phyloP scores from a whole-genome alignment of 2,113 vertebrate genomes.

The Lamprotornis superbus region DNA sequence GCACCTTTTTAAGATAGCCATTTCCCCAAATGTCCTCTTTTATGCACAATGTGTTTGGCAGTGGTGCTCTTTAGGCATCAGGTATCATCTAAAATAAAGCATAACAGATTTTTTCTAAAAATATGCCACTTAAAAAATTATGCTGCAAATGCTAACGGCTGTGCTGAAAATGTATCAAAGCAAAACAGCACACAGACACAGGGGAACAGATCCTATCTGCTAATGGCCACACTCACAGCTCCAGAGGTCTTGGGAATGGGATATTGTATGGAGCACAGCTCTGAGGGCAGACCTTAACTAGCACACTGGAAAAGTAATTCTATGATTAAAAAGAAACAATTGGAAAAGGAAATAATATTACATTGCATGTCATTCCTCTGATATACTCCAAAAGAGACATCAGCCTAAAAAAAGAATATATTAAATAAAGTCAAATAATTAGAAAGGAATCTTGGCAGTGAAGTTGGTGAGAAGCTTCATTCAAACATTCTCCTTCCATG shows the following conservation, averaged over 20 bases:
- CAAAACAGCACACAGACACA: background rate
- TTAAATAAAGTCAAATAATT: slow-evolving; percentile 27
- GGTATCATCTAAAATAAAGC: slow-evolving; percentile 36
- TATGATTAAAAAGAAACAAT: background rate
- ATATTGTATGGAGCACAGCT: background rate
- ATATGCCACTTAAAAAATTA: slow-evolving; percentile 49
- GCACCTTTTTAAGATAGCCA: slow-evolving; percentile 20
- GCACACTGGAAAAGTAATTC: background rate
- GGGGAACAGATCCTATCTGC: slow-evolving; percentile 19
- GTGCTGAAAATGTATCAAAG: background rate
- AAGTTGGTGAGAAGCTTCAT: background rate
- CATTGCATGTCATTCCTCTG: background rate
- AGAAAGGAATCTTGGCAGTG: background rate
- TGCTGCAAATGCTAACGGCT: slow-evolving; percentile 2
- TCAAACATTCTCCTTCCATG: background rate
- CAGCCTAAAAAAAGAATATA: slow-evolving; percentile 15
- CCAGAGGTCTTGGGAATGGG: background rate
- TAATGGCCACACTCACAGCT: background rate
- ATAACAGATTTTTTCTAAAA: slow-evolving; percentile 55
- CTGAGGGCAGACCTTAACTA: background rate
- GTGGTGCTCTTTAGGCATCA: slow-evolving; percentile 24
- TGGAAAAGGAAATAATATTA: background rate
- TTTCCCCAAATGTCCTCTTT: slow-evolving; percentile 7
- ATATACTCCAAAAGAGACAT: background rate
- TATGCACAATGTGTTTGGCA: background rate